Evolutionary conservation across 2,113 vertebrate species (phyloP).

Genomic region (Enhydra lutris): DNA sequence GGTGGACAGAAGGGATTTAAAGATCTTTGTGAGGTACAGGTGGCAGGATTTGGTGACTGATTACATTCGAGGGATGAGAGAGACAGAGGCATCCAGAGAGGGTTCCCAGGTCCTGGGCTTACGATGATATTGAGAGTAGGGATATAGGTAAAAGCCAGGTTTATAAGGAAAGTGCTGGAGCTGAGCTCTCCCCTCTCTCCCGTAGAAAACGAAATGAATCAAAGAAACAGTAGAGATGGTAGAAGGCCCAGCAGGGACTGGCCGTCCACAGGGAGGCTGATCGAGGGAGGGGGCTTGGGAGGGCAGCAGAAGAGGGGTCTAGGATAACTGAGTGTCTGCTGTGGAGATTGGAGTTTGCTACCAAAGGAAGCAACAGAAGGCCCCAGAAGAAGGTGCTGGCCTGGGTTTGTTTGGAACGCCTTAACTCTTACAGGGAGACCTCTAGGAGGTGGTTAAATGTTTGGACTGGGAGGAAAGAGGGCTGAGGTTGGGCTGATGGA

Average conservation of each 20-base stretch:
- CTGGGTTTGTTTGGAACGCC: neutral
- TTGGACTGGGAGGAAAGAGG: neutral
- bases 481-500: neutral
- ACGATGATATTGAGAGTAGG: too few relatives aligned
- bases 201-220: neutral
- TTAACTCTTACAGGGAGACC: neutral
- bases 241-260: neutral
- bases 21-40: neutral
- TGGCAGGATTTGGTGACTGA: neutral
- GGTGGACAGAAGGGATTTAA: neutral
- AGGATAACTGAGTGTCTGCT: neutral
- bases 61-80: neutral
- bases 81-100: neutral
- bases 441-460: neutral
- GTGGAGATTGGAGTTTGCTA: neutral
- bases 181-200: neutral
- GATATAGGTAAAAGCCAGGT: neutral
- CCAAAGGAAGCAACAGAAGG: neutral
- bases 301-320: neutral
- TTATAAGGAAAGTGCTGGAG: neutral
- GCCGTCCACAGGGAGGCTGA: neutral
- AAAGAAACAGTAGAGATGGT: neutral
- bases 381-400: neutral
- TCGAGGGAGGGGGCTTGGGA: rapidly evolving
- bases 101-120: neutral